phyloP scores from a whole-genome alignment of 2,888 invertebrate species.

The Spodoptera littoralis region DNA sequence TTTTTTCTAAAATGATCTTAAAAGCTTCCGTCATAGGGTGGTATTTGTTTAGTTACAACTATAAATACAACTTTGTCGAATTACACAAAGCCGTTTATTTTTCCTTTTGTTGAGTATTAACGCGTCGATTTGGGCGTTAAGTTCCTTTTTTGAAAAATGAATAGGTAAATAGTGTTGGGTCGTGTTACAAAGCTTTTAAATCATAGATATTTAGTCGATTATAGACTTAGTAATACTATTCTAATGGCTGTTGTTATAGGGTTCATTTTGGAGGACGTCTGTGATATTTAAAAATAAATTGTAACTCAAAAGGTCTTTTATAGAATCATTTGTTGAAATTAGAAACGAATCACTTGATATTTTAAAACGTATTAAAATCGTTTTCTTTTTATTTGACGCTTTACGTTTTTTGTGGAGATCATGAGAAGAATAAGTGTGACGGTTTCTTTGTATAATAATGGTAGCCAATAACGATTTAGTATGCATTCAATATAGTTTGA shows the following conservation, averaged over 20 bases:
- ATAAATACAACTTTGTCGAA: conserved; percentile 53
- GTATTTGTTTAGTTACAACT: neutral
- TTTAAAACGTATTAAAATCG: conserved; percentile 56
- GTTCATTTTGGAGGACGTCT: conserved; percentile 39
- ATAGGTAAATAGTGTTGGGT: conserved; percentile 87
- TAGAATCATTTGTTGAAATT: conserved; percentile 53
- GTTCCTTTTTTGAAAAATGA: conserved; percentile 87
- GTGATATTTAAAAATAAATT: conserved; percentile 54
- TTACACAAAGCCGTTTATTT: conserved; percentile 88
- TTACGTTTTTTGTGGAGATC: conserved; percentile 32
- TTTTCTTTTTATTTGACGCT: conserved; percentile 42
- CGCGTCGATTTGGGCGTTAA: conserved; percentile 88
- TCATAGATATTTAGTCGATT: conserved; percentile 68
- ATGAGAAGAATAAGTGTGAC: conserved; percentile 27
- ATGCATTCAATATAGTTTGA: no score
- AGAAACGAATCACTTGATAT: conserved; percentile 61
- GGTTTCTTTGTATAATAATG: conserved; percentile 13
- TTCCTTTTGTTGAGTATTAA: conserved; percentile 85
- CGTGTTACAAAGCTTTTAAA: conserved; percentile 80
- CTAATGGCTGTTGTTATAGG: conserved; percentile 49
- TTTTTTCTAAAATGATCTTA: conserved; percentile 23
- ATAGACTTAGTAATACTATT: conserved; percentile 46
- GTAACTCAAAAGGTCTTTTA: conserved; percentile 59
- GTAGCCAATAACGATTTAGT: conserved; percentile 20
- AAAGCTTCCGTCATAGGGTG: neutral